phyloP scores from a whole-genome alignment of 2,797 vertebrate species.

The Pyrocephalus nanus region DNA sequence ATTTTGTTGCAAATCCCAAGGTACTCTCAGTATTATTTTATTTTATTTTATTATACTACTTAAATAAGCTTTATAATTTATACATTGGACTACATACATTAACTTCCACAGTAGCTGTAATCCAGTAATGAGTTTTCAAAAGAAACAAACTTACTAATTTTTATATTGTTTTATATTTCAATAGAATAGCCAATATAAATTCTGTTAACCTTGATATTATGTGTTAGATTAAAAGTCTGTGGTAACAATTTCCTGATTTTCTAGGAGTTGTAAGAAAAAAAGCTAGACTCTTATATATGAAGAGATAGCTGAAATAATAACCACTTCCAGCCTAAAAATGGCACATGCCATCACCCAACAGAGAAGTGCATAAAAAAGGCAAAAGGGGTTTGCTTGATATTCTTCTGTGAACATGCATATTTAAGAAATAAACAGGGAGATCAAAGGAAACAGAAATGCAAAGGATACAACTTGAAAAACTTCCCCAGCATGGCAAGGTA shows the following conservation, averaged over 20 bases:
- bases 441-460: conserved; percentile 24
- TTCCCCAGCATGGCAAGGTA: neutral
- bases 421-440: conserved; percentile 13
- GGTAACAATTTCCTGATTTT: neutral
- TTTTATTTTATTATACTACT: conserved; percentile 6
- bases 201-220: neutral
- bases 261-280: neutral
- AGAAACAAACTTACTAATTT: neutral
- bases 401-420: neutral
- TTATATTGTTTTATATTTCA: neutral
- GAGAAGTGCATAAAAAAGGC: neutral
- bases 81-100: neutral
- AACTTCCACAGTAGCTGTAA: neutral
- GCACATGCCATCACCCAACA: neutral
- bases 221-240: neutral
- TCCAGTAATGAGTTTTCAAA: neutral
- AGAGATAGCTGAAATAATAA: neutral
- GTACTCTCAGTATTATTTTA: neutral
- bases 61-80: neutral
- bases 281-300: neutral
- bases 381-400: neutral
- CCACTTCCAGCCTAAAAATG: neutral
- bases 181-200: neutral
- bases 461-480: neutral
- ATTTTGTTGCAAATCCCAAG: neutral